Conservation (phyloP, 2,797 vertebrate genomes). For the Takifugu rubripes region DNA sequence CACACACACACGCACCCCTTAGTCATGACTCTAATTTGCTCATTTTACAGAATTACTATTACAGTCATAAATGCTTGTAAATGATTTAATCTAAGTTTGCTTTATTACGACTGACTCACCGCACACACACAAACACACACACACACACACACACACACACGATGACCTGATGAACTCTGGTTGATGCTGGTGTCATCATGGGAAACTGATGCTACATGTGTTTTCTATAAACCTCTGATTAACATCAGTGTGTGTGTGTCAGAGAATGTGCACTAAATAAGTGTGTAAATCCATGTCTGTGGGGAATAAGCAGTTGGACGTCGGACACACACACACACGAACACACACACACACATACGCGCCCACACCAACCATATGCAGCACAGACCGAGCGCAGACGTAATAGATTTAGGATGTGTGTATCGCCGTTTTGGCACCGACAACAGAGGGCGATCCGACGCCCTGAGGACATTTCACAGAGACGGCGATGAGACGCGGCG, state of each 20-base stretch:
- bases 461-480: slow-evolving; percentile 20
- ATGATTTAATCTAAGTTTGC: background rate
- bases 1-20: background rate
- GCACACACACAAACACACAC: slow-evolving; percentile 2
- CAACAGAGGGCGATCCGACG: slow-evolving; percentile 27
- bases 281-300: slow-evolving; percentile 31
- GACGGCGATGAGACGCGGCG: slow-evolving; percentile 1
- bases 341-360: slow-evolving; percentile 19
- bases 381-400: slow-evolving; percentile 2
- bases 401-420: slow-evolving; percentile 40
- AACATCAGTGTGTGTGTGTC: slow-evolving; percentile 37
- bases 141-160: background rate
- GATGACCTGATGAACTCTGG: slow-evolving; percentile 46
- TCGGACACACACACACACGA: slow-evolving; percentile 4
- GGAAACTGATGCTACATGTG: slow-evolving; percentile 50
- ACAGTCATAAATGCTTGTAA: too few relatives aligned
- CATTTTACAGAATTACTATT: too few relatives aligned
- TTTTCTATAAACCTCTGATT: slow-evolving; percentile 52
- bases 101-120: slow-evolving; percentile 5
- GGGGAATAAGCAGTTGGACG: slow-evolving; percentile 23
- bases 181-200: slow-evolving; percentile 45
- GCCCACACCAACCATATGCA: slow-evolving; percentile 8
- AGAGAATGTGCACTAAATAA: background rate
- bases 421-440: slow-evolving; percentile 29
- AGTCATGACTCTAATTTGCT: too few relatives aligned